A percentile compares a stretch with the other conserved stretches of the same genome.
Evolutionary conservation across 1,140 invertebrate genomes (phyloP).

Genomic region (Potamilus streckersoni): DNA sequence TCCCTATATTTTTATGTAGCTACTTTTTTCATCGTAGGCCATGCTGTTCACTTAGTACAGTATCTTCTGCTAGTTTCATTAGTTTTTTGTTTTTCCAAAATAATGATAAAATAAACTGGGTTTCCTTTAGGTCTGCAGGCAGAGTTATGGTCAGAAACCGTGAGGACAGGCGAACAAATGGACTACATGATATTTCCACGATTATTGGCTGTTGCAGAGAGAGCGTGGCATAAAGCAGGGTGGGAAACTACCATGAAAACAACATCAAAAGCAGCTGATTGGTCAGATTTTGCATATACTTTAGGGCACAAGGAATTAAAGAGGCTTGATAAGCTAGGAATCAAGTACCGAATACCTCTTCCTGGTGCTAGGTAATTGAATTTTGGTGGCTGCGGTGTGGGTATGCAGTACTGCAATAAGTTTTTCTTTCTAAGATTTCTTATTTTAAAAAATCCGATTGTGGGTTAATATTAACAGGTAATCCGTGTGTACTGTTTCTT

Average conservation of each 20-base stretch:
- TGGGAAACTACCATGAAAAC: conserved; percentile 49
- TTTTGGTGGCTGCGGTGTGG: background rate
- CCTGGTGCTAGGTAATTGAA: conserved; percentile 57
- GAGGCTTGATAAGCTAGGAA: conserved; percentile 44
- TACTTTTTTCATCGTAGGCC: too few species aligned
- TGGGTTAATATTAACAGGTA: background rate
- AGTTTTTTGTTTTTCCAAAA: too few species aligned
- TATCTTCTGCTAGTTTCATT: too few species aligned
- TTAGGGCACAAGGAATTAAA: conserved; percentile 54
- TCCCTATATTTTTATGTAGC: too few species aligned
- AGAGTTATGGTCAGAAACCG: conserved; percentile 53
- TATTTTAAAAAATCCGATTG: background rate
- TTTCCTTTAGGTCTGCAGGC: conserved; percentile 55
- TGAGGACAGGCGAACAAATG: conserved; percentile 43
- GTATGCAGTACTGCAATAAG: background rate
- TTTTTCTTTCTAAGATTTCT: background rate
- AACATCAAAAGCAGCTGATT: conserved; percentile 37
- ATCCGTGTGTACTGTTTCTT: background rate
- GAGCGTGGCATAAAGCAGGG: conserved; percentile 59
- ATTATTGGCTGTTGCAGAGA: conserved; percentile 57
- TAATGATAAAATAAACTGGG: background rate
- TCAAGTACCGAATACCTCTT: conserved; percentile 55
- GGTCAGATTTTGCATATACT: conserved; percentile 52
- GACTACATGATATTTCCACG: conserved; percentile 59
- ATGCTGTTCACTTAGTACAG: too few species aligned